phyloP scores from a whole-genome alignment of 2,797 vertebrate species.

The Sylvilagus floridanus region DNA sequence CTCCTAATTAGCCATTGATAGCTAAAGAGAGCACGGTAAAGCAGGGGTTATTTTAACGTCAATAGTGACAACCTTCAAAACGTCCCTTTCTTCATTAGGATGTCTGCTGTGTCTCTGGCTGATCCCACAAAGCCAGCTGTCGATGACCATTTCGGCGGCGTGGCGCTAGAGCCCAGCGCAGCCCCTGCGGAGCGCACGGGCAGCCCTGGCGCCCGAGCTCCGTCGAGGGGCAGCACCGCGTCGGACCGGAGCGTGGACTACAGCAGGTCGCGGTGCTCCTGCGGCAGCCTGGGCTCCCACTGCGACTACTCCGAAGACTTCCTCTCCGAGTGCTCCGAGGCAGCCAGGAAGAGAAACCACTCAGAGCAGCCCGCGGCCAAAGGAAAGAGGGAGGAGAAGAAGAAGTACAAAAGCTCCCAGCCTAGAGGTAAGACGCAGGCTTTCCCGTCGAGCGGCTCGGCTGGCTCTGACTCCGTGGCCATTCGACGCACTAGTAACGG shows the following conservation, averaged over 20 bases:
- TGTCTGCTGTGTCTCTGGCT: slow-evolving; percentile 68
- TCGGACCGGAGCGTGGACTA: slow-evolving; percentile 54
- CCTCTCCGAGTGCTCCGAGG: slow-evolving; percentile 60
- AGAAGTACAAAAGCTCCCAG: neutral
- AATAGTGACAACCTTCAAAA: neutral
- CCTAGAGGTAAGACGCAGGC: slow-evolving; percentile 72
- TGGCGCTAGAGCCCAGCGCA: neutral
- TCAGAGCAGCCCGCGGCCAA: slow-evolving; percentile 10
- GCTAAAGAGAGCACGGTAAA: neutral
- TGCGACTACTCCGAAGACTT: slow-evolving; percentile 79
- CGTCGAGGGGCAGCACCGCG: neutral
- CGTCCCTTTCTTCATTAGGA: slow-evolving; percentile 52
- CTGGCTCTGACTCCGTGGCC: neutral
- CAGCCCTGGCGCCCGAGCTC: neutral
- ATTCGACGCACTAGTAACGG: neutral
- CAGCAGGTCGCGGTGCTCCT: slow-evolving; percentile 67
- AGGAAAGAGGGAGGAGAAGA: slow-evolving; percentile 65
- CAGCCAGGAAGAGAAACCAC: neutral
- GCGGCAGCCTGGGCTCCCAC: slow-evolving; percentile 52
- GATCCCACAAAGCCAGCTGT: neutral
- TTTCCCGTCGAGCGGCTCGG: neutral
- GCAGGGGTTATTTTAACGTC: neutral
- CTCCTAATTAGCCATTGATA: neutral
- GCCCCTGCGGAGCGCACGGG: neutral
- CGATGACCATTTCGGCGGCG: slow-evolving; percentile 21